Conservation (phyloP, 2,113 vertebrate genomes). For the Podarcis raffonei region DNA sequence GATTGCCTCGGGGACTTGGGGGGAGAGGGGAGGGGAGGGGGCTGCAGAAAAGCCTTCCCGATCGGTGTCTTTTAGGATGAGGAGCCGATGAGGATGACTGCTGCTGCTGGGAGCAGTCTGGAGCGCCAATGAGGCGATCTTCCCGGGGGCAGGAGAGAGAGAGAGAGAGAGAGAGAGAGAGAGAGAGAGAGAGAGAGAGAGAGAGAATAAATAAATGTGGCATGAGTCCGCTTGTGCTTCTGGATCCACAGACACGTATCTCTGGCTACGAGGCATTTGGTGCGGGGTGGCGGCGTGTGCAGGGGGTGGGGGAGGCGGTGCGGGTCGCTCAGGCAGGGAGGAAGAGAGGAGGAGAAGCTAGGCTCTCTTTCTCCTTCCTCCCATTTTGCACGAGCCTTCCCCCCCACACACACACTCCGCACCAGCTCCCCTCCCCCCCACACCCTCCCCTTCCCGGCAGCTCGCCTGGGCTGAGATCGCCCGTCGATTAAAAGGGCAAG, state of each 20-base stretch:
- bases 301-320: slow-evolving; percentile 58
- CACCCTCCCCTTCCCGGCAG: background rate
- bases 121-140: background rate
- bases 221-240: background rate
- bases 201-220: no score
- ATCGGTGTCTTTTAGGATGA: background rate
- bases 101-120: background rate
- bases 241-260: background rate
- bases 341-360: slow-evolving; percentile 48
- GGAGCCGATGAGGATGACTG: background rate
- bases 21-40: background rate
- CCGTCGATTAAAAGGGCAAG: slow-evolving; percentile 45
- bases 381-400: slow-evolving; percentile 47
- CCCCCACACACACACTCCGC: no score
- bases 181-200: no score
- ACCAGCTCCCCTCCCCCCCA: no score
- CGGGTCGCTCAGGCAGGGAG: slow-evolving; percentile 49
- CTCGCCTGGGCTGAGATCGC: slow-evolving; percentile 1
- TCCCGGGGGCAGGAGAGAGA: background rate
- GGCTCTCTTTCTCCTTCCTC: slow-evolving; percentile 47
- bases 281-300: background rate
- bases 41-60: background rate
- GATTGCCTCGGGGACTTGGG: background rate
- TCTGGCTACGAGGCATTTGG: slow-evolving; percentile 20
- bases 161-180: no score